Base-by-base conservation (phyloP, 2,797 vertebrate genomes). In the Ispidina picta region DNA sequence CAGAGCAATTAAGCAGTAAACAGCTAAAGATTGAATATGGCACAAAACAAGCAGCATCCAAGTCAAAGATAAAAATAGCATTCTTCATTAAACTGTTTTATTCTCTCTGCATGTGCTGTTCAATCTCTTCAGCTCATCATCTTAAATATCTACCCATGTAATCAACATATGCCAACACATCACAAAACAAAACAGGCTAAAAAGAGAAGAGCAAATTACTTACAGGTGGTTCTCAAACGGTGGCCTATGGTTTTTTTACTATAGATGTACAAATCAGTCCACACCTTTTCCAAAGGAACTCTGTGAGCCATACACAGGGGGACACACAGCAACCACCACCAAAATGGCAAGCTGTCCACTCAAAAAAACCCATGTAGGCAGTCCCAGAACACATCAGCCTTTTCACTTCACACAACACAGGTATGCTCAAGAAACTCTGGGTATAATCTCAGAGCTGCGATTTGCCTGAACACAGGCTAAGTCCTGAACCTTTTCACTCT, bases 151-250 rank as follows among this genome's bases (percentile, higher is more conserved):
- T 81, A 51, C 23, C 43, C 83, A 51, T 69, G 48, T 63, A 91
- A 90, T 81, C 80, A 84, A 93, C 91, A 84, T 26, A 69, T 59
- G 74, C 58, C 90, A 91, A 86, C 43, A 62, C 43, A 91, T 62
- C 86, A 91, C 37, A 72, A 83, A 91, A 77, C 54, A 83, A 80
- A 81, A 55, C 2, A 4, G 88, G 80, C 55, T 91, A 75, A 91
- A 93, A 95, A 95, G 75, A 90, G 81, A 77, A 54, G 33, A 88
- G 51, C 63, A 77, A 81, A 66, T 54, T 88, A 51, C 59, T 88
- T 70, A 65, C 86, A 96, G 83, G 92, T 92, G 63, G 66, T 51
- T 92, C 70, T 78, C 88, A 94, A 92, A 73, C 80, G 90, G 83
- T 72, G 51, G 39, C 63, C 63, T 48, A 2, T 28, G 59, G 58